Base-by-base conservation (phyloP, 2,113 vertebrate genomes). In the Orcinus orca region DNA sequence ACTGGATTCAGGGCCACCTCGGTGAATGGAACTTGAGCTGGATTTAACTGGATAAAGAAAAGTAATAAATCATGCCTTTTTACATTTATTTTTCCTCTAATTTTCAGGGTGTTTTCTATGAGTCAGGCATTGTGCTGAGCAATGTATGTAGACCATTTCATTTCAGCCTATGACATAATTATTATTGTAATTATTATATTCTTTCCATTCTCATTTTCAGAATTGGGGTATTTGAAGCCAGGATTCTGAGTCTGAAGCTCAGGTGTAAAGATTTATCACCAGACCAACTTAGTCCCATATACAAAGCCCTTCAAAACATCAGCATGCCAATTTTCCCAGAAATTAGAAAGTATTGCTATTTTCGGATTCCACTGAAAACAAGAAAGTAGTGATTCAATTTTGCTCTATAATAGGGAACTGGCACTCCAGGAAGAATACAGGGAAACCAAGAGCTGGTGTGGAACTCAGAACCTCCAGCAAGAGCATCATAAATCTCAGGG, bases 371-470 rank as follows among this genome's bases (percentile, higher is more conserved):
- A 77, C 6, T 81, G 36, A 68, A 85, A 89, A 41, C 20, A 53
- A 26, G 31, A 77, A 92, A 88, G 3, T 41, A 31, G 68, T 47
- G 20, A 58, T 68, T 62, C 25, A 47, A 8, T 58, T 74, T 67
- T 79, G 63, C 41, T 84, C 6, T 26, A 36, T 77, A 62, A 62
- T 41, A 92, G 17, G 82, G 36, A 81, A 17, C 3, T 31, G 36
- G 47, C 11, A 55, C 23, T 88, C 76, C 91, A 20, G 38, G 41
- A 82, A 65, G 85, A 98, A 65, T 55, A 68, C 82, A 79, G 55
- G 50, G 3, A 90, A 74, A 60, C 68, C 25, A 33, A 68, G 21
- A 47, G 58, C 5, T 90, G n/a, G 33, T 7, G 2, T 9, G 31
- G 14, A 92, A 14, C 29, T 81, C 60, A 23, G 25, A 63, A n/a